These are phyloP conservation scores for Vipera ursinii DNA, from an alignment of 2,797 vertebrate species.

Conservation along the genomic window DNA sequence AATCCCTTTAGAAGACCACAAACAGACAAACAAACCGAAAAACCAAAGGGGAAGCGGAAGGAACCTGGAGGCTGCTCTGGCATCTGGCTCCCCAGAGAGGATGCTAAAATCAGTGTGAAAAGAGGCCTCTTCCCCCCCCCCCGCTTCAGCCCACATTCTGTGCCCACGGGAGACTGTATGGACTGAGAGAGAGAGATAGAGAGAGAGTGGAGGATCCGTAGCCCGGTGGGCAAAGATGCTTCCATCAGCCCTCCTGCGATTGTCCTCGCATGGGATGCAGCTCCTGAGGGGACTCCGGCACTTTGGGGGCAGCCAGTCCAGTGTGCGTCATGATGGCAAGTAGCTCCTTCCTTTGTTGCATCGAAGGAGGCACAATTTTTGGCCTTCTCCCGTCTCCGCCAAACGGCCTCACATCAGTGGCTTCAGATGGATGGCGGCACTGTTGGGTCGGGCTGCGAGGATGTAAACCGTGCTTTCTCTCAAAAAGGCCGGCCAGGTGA, in stretches of 20 bases:
- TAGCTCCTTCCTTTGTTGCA: not conserved
- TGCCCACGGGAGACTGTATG: not conserved
- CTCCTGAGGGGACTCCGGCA: not conserved
- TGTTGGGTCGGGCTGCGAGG: slow-evolving; percentile 91
- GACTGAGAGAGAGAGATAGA: not conserved
- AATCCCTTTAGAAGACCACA: not conserved
- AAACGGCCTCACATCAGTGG: slow-evolving; percentile 74
- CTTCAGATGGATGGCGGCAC: slow-evolving; percentile 87
- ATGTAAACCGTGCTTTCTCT: slow-evolving; percentile 87
- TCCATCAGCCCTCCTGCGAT: no score
- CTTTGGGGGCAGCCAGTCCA: not conserved
- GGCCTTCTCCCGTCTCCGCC: not conserved
- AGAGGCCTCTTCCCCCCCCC: accelerated
- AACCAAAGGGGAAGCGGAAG: not conserved
- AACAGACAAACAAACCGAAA: not conserved
- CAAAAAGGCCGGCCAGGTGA: slow-evolving; percentile 87
- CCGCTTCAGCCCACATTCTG: not conserved
- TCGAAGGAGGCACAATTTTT: not conserved
- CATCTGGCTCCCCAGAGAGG: not conserved
- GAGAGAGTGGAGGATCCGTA: not conserved
- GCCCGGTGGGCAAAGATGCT: not conserved
- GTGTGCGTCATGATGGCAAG: not conserved
- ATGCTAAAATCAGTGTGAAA: accelerated
- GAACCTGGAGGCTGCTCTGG: not conserved
- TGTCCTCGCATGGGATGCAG: not conserved